Conservation (phyloP, 2,797 vertebrate species). For the Sphenopsis melanotis region DNA sequence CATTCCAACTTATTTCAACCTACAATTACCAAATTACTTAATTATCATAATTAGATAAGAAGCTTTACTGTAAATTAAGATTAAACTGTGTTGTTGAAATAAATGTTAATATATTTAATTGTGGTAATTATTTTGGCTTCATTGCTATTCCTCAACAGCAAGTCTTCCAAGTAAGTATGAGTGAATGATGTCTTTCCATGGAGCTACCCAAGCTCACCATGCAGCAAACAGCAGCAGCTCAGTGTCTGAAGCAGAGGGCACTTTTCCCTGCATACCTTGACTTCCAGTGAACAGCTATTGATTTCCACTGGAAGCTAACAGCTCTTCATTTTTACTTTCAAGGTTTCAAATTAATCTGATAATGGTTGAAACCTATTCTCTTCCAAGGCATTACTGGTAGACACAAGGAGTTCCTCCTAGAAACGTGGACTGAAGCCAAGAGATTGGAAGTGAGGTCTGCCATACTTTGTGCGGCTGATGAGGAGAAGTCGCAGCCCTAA, state of each 20-base stretch:
- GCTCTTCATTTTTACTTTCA: not conserved
- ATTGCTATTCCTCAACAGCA: conserved; percentile 18
- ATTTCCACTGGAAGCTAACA: not conserved
- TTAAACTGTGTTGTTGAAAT: conserved; percentile 27
- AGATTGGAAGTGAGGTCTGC: not conserved
- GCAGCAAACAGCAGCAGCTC: not conserved
- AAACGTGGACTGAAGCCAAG: not conserved
- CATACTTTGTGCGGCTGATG: not conserved
- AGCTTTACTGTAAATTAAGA: conserved; percentile 28
- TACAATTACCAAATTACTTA: conserved; percentile 43
- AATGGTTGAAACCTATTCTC: not conserved
- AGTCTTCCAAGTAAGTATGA: not conserved
- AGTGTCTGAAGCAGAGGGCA: not conserved
- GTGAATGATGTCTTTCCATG: not conserved
- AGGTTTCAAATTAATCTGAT: not conserved
- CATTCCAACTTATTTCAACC: conserved; percentile 1
- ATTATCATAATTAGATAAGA: conserved; percentile 39
- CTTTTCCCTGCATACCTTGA: not conserved
- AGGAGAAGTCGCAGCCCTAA: not conserved
- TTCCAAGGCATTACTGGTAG: not conserved
- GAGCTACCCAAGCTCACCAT: not conserved
- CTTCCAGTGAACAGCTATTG: not conserved
- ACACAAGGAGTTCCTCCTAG: not conserved
- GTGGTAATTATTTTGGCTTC: conserved; percentile 47
- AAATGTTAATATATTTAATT: conserved; percentile 44